phyloP scores from a whole-genome alignment of 2,113 vertebrate genomes.

The Tor tambroides region DNA sequence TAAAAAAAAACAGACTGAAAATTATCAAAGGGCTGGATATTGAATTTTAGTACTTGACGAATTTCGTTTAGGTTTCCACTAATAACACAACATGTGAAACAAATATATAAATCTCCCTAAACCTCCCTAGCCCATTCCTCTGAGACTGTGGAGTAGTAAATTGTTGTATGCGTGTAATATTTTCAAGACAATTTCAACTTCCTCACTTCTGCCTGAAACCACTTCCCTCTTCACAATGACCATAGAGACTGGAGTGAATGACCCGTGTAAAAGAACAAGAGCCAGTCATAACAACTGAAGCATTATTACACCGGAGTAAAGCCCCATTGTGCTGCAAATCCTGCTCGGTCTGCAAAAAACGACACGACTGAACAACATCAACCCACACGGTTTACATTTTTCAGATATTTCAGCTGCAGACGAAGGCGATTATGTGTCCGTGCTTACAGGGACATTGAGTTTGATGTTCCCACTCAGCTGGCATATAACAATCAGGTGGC shows the following conservation, averaged over 20 bases:
- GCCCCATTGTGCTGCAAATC: neutral
- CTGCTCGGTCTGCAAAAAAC: slow-evolving; percentile 2
- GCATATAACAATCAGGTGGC: neutral
- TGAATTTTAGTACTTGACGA: neutral
- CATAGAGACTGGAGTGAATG: neutral
- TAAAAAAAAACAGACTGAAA: neutral
- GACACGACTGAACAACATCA: neutral
- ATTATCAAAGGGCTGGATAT: neutral
- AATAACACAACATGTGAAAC: neutral
- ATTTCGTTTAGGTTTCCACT: neutral
- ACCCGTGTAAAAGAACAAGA: neutral
- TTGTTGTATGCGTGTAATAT: neutral
- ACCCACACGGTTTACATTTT: slow-evolving; percentile 13
- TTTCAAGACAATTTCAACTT: neutral
- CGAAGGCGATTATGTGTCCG: neutral
- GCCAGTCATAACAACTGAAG: slow-evolving; percentile 18
- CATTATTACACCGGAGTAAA: neutral
- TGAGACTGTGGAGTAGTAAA: neutral
- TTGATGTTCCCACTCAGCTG: neutral
- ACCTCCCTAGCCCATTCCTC: neutral
- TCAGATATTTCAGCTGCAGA: slow-evolving; percentile 1
- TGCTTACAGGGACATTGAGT: neutral
- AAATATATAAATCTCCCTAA: neutral
- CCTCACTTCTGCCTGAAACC: neutral
- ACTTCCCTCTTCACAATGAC: neutral